phyloP scores from a whole-genome alignment of 2,113 vertebrate genomes.

The Eidolon helvum region DNA sequence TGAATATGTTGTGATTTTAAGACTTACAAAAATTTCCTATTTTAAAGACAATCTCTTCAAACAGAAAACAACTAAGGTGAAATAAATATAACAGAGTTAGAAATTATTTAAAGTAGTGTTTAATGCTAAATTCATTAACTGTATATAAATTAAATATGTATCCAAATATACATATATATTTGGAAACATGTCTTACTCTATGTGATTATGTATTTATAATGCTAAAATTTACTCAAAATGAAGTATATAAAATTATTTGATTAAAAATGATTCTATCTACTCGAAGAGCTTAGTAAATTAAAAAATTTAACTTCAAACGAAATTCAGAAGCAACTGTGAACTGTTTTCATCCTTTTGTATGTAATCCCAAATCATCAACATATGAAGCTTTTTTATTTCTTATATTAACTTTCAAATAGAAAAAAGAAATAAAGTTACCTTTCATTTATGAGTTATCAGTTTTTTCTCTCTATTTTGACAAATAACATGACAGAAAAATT shows the following conservation, averaged over 20 bases:
- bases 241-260: neutral
- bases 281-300: neutral
- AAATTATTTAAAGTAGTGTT: neutral
- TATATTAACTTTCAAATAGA: constrained; percentile 49
- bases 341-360: neutral
- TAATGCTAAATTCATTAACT: neutral
- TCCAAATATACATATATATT: neutral
- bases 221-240: neutral
- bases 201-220: neutral
- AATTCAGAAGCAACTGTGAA: neutral
- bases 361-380: constrained; percentile 57
- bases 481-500: constrained; percentile 80
- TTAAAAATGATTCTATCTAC: neutral
- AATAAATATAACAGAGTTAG: neutral
- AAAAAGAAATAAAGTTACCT: constrained; percentile 73
- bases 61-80: neutral
- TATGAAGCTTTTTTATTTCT: constrained; percentile 56
- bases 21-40: neutral
- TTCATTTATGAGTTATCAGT: constrained; percentile 79
- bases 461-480: constrained; percentile 82
- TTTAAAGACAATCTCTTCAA: constrained; percentile 9
- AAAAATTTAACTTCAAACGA: constrained; percentile 32
- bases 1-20: neutral
- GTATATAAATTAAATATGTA: neutral
- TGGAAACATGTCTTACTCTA: neutral